Evolutionary conservation across 2,113 vertebrate species (phyloP).

Genomic region (Cricetomys ansorgei): DNA sequence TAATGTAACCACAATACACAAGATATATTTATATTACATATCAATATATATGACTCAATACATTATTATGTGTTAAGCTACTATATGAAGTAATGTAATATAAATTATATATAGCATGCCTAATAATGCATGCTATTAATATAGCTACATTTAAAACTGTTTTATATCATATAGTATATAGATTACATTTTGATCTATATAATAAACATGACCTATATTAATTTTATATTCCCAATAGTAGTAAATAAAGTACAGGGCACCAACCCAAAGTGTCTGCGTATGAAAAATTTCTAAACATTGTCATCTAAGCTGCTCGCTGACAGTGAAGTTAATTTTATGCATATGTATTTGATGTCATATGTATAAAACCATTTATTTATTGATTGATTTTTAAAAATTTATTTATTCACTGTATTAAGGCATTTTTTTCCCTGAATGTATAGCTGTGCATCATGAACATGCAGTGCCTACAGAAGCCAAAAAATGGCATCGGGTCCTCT

Average conservation of each 20-base stretch:
- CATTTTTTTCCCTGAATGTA: not conserved
- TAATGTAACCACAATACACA: not conserved
- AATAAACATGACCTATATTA: not conserved
- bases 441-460: not conserved
- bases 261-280: not conserved
- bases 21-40: not conserved
- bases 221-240: not conserved
- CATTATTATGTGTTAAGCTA: not conserved
- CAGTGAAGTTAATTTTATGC: conserved; percentile 38
- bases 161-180: not conserved
- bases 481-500: not conserved
- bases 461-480: not conserved
- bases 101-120: not conserved
- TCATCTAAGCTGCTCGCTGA: not conserved
- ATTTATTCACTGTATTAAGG: not conserved
- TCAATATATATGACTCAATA: not conserved
- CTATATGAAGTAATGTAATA: not conserved
- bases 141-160: not conserved
- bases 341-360: not conserved
- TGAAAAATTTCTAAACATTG: not conserved
- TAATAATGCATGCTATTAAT: not conserved
- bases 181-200: not conserved
- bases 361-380: not conserved
- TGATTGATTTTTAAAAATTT: no score
- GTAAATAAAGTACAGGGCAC: not conserved